These are phyloP conservation scores for Sorex araneus DNA, from an alignment of 2,113 vertebrate species.

Conservation along the genomic window DNA sequence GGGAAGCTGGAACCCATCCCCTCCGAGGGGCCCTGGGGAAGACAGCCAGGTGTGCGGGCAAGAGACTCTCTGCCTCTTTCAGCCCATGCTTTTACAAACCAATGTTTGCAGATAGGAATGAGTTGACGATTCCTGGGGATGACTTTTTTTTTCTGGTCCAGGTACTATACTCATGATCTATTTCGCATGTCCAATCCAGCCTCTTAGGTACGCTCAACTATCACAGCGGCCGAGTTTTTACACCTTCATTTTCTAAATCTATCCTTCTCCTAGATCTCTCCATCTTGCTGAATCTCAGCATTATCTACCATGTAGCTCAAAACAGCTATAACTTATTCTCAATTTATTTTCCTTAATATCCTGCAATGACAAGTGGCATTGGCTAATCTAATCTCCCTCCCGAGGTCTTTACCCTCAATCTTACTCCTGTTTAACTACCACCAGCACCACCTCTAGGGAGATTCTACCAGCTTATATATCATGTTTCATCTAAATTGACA, in stretches of 20 bases:
- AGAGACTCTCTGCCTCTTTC: too few relatives aligned
- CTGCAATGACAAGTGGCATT: background rate
- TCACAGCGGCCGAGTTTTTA: background rate
- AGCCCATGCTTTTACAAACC: background rate
- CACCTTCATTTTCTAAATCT: background rate
- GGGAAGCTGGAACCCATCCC: too few relatives aligned
- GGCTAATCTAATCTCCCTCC: background rate
- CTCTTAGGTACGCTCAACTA: background rate
- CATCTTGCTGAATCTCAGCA: background rate
- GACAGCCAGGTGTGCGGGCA: too few relatives aligned
- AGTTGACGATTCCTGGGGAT: background rate
- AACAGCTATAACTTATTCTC: background rate
- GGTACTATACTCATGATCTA: background rate
- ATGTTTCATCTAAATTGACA: background rate
- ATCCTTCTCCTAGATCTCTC: background rate
- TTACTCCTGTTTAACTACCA: too few relatives aligned
- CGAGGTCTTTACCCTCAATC: accelerated
- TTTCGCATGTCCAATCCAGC: background rate
- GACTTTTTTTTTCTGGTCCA: background rate
- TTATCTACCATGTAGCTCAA: background rate
- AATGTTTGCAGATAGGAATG: background rate
- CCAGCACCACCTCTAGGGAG: background rate
- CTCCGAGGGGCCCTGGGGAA: too few relatives aligned
- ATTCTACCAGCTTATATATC: background rate
- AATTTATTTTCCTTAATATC: background rate